Base-by-base conservation (phyloP, 2,113 vertebrate genomes). In the Chroicocephalus ridibundus region DNA sequence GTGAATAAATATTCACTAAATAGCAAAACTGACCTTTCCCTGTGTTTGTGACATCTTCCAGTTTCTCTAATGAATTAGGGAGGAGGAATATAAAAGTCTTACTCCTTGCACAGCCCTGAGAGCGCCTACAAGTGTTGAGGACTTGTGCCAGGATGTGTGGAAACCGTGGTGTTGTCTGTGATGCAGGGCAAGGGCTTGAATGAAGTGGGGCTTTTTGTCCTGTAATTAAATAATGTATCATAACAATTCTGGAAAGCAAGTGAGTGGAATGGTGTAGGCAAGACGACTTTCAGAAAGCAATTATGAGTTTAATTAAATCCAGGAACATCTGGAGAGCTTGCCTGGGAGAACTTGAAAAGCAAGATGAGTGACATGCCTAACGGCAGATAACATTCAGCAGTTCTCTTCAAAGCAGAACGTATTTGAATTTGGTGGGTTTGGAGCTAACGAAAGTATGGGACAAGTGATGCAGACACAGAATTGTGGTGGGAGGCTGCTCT, bases 281-380 rank as follows among this genome's bases (percentile, higher is more conserved):
- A 69, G 81, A 85, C 84, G 83, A 38, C 46, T 93, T 94, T 69
- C 58, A 79, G 78, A 93, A 87, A 79, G 89, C 66, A 91, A 84
- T 92, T 93, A 88, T 3, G 58, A 47, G 34, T 88, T 84, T 95
- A 95, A 95, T 94, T 90, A 92, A 94, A 94, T 89, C 34, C 66
- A 89, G 93, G 66, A 94, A 77, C 91, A 82, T 95, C 89, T 94
- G 91, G 86, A 91, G 77, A 93, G 46, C 74, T 92, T 87, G 74
- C 68, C 75, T 92, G 60, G 66, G 71, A 96, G 70, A 92, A 80
- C 91, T 91, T 76, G 93, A 95, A 91, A 94, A 94, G 93, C 81
- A 49, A 24, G 11, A 76, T 38, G 58, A 72, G 86, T 5, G 21
- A 66, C 47, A 31, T 40, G 77, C 76, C 6, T 76, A 80, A 65